Evolutionary conservation across 2,797 vertebrate species (phyloP).

Genomic region (Anableps anableps): DNA sequence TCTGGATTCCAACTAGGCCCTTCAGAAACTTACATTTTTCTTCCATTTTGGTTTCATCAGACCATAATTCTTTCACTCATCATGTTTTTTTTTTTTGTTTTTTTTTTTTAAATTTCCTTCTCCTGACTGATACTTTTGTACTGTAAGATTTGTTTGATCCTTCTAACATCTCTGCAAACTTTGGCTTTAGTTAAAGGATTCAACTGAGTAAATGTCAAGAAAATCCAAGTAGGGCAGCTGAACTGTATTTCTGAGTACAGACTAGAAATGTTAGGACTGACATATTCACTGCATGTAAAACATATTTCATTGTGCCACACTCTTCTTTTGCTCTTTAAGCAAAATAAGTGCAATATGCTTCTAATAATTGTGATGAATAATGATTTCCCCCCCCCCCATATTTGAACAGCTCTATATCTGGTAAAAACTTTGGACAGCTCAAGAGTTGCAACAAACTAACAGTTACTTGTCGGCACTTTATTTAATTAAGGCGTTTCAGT

Average conservation of each 20-base stretch:
- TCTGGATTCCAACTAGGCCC: neutral
- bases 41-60: neutral
- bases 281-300: neutral
- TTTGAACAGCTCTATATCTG: slow-evolving; percentile 1
- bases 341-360: neutral
- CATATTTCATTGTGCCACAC: neutral
- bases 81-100: neutral
- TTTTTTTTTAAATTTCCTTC: too few relatives aligned
- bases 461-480: slow-evolving; percentile 15
- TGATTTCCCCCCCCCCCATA: neutral
- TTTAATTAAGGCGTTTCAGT: slow-evolving; percentile 39
- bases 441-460: slow-evolving; percentile 7
- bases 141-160: neutral
- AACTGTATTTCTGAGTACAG: neutral
- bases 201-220: neutral
- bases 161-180: neutral
- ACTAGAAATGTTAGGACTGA: neutral
- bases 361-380: neutral
- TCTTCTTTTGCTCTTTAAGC: neutral
- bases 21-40: neutral
- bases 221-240: neutral
- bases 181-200: neutral
- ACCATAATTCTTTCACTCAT: neutral
- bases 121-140: neutral
- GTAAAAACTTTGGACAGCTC: slow-evolving; percentile 16